Base-by-base conservation (phyloP, 1,140 invertebrate species). In the Papilio polyxenes region DNA sequence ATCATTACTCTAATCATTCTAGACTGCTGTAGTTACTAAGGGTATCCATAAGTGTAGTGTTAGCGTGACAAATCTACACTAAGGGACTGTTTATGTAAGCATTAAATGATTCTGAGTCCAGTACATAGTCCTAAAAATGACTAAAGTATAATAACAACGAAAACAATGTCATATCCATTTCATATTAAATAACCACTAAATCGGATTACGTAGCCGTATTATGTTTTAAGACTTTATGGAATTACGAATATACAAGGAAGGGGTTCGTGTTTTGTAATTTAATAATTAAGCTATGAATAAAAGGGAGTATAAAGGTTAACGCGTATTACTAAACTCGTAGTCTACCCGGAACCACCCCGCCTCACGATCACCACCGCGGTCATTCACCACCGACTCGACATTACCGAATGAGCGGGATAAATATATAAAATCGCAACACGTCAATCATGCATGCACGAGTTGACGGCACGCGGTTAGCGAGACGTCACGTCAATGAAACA, bases 151-250 rank as follows among this genome's bases (percentile, higher is more conserved):
- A 59, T 20, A n/a, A 59, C 37, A 23, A 17, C 2, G 15, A 62
- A 62, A 62, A 59, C 53, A 78, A 79, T 79, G n/a, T 37, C 53
- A 62, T 79, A 79, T 79, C 37, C n/a, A 44, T 79, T 59, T 48
- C 80, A 59, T 48, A 81, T 53, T 59, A 81, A 40, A 44, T 53
- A 79, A 79, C 77, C 77, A 79, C 20, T 48, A 81, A 81, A 81
- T 81, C 81, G 81, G 81, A 81, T 81, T 81, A 81, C 53, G 10
- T 9, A 11, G 74, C 48, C 69, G 62, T 74, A 81, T 81, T 81
- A 81, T n/a, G 72, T 75, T 53, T 81, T 23, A 81, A 75, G 74
- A 75, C 81, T 40, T 56, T 75, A 81, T 40, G 72, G 72, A 75
- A 75, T 59, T 75, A 81, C 75, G 56, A 75, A 59, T 56, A 37